Conservation (phyloP, 2,888 invertebrate species). For the Stenodema calcarata region DNA sequence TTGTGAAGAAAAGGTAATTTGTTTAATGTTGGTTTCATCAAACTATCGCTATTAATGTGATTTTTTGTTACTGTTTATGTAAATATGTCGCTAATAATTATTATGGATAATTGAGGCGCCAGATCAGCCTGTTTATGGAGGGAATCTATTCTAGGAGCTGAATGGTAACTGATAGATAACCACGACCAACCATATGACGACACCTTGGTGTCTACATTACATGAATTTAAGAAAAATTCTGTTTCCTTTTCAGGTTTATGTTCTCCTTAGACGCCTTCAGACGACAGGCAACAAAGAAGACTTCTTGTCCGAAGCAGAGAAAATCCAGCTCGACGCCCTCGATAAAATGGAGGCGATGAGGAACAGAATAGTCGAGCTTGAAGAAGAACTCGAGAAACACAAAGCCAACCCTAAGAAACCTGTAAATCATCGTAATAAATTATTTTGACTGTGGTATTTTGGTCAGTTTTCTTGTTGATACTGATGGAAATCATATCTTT, state of each 20-base stretch:
- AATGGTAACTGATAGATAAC: too few species aligned
- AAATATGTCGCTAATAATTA: too few species aligned
- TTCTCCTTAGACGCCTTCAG: constrained; percentile 6
- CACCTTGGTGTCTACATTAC: too few species aligned
- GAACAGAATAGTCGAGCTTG: constrained; percentile 32
- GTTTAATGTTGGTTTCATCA: too few species aligned
- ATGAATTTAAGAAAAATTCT: neutral
- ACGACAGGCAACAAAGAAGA: neutral
- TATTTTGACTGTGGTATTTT: too few species aligned
- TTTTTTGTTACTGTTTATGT: too few species aligned
- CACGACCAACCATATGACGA: too few species aligned
- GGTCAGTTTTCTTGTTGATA: neutral
- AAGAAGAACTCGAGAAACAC: constrained; percentile 40
- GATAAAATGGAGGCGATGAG: constrained; percentile 49
- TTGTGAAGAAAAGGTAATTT: constrained; percentile 61
- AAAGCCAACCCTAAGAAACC: neutral
- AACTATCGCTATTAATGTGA: too few species aligned
- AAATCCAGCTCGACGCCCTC: constrained; percentile 36
- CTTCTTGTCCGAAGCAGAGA: constrained; percentile 25
- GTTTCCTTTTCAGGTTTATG: constrained; percentile 15
- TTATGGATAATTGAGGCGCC: too few species aligned
- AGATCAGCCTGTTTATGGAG: too few species aligned
- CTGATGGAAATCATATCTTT: neutral
- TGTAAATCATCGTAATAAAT: neutral
- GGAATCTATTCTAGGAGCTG: too few species aligned